These are phyloP conservation scores for Globicephala melas DNA, from an alignment of 2,113 vertebrate genomes.

Conservation along the genomic window DNA sequence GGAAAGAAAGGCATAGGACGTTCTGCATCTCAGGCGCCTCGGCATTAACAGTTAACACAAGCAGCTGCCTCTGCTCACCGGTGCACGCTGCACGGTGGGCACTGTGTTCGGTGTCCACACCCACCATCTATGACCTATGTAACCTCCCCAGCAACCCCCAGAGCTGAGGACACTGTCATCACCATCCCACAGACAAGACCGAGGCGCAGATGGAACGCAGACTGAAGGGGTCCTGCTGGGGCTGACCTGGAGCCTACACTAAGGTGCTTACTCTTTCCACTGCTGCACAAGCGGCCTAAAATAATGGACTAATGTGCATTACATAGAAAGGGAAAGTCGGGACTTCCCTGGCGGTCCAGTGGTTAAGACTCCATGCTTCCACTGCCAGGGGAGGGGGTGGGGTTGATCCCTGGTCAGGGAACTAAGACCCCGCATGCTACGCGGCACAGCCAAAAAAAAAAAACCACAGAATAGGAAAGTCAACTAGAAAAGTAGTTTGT, in stretches of 20 bases:
- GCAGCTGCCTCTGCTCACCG: not conserved
- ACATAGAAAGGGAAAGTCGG: not conserved
- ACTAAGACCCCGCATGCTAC: not conserved
- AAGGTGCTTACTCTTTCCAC: not conserved
- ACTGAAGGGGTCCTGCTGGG: accelerated
- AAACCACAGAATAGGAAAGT: not conserved
- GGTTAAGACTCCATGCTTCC: not conserved
- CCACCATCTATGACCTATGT: not conserved
- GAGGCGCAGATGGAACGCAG: accelerated
- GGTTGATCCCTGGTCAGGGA: not conserved
- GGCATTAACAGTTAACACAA: not conserved
- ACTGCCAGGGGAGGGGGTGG: accelerated
- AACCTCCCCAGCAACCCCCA: not conserved
- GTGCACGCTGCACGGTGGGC: accelerated
- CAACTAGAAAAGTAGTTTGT: not conserved
- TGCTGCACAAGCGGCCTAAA: accelerated
- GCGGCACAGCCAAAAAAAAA: not conserved
- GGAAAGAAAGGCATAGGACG: not conserved
- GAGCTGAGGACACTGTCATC: accelerated
- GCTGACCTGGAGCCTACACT: not conserved
- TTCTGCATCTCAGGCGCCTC: not conserved
- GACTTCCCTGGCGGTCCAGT: not conserved
- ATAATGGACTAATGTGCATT: no score
- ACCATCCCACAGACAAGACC: not conserved
- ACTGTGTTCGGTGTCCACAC: accelerated